phyloP scores from a whole-genome alignment of 2,113 vertebrate species.

The Xenopus tropicalis region UCB_Xtro_10.0 CM004443.2:152160501-152161000 shows the following conservation, averaged over 20 bases:
- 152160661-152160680: no score
- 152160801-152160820: slow-evolving; percentile 80
- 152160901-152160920: no score
- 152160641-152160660: no score
- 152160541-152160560: slow-evolving; percentile 82
- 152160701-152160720: slow-evolving; percentile 56
- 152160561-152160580: slow-evolving; percentile 83
- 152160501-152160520: no score
- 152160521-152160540: slow-evolving; percentile 56
- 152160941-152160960: no score
- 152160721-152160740: slow-evolving; percentile 80
- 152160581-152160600: slow-evolving; percentile 82
- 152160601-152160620: slow-evolving; percentile 76
- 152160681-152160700: no score
- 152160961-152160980: no score
- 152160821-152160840: slow-evolving; percentile 84
- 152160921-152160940: no score
- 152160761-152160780: slow-evolving; percentile 68
- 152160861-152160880: slow-evolving; percentile 73
- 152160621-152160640: slow-evolving; percentile 79
- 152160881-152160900: slow-evolving; percentile 72
- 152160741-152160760: slow-evolving; percentile 66
- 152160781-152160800: slow-evolving; percentile 79
- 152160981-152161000: no score
- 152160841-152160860: slow-evolving; percentile 77